Evolutionary conservation across 2,797 vertebrate genomes (phyloP).

Genomic region (Pyrrhura leucotis): DNA sequence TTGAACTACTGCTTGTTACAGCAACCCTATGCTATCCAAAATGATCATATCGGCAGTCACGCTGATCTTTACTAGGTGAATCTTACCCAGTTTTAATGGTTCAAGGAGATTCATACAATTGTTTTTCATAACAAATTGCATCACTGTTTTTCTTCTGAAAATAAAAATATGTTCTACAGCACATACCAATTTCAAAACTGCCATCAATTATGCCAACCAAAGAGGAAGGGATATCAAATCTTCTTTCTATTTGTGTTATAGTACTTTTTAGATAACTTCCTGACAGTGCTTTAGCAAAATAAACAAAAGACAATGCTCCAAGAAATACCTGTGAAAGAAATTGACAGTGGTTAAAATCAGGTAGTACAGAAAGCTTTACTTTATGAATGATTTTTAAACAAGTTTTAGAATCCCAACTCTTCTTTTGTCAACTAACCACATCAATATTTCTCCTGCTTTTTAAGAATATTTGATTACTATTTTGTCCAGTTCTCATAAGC

Average conservation of each 20-base stretch:
- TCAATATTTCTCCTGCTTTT: not conserved
- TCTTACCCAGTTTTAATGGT: not conserved
- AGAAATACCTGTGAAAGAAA: constrained; percentile 86
- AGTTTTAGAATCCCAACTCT: not conserved
- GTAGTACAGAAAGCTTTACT: not conserved
- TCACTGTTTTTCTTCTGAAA: not conserved
- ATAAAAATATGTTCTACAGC: not conserved
- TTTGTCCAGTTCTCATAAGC: not conserved
- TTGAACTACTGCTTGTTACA: not conserved
- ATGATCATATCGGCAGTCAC: not conserved
- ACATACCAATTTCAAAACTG: constrained; percentile 96
- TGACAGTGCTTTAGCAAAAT: constrained; percentile 91
- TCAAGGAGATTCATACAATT: not conserved
- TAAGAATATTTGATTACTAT: not conserved
- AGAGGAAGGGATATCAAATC: constrained; percentile 93
- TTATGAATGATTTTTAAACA: not conserved
- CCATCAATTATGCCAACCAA: constrained; percentile 93
- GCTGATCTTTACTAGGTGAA: not conserved
- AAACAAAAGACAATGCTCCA: constrained; percentile 90
- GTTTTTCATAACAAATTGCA: not conserved
- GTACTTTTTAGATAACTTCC: constrained; percentile 95
- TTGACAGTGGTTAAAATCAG: not conserved
- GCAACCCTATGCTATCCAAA: not conserved
- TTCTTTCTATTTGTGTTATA: constrained; percentile 93
- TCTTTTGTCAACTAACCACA: not conserved